phyloP scores from a whole-genome alignment of 2,888 invertebrate genomes.

The Rhynchonema sp. region DNA sequence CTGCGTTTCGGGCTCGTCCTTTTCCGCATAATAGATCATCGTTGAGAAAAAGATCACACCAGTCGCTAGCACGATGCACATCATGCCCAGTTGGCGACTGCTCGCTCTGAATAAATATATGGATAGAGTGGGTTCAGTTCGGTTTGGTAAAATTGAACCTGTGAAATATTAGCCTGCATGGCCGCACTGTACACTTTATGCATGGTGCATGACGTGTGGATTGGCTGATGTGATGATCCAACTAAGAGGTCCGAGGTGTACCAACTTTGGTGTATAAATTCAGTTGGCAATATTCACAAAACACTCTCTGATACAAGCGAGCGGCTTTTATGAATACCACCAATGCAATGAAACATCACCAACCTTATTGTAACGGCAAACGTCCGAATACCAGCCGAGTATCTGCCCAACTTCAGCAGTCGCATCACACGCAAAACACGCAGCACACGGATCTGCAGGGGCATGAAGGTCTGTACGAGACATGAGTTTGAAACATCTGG shows the following conservation, averaged over 20 bases:
- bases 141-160: too few species aligned
- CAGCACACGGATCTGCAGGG: background rate
- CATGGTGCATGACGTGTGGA: too few species aligned
- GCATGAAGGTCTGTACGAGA: background rate
- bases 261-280: too few species aligned
- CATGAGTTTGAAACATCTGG: background rate
- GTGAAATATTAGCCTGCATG: too few species aligned
- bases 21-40: conserved; percentile 6
- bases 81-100: background rate
- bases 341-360: too few species aligned
- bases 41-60: conserved; percentile 3
- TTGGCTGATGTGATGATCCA: too few species aligned
- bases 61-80: background rate
- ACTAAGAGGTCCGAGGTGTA: too few species aligned
- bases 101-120: background rate
- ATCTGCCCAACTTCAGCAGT: background rate
- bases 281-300: too few species aligned
- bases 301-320: too few species aligned
- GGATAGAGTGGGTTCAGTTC: background rate
- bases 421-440: conserved; percentile 1
- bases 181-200: too few species aligned
- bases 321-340: too few species aligned
- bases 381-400: background rate
- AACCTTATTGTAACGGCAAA: conserved; percentile 2
- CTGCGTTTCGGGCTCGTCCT: background rate